Conservation (phyloP, 2,888 invertebrate species). For the Aleiodes testaceus region DNA sequence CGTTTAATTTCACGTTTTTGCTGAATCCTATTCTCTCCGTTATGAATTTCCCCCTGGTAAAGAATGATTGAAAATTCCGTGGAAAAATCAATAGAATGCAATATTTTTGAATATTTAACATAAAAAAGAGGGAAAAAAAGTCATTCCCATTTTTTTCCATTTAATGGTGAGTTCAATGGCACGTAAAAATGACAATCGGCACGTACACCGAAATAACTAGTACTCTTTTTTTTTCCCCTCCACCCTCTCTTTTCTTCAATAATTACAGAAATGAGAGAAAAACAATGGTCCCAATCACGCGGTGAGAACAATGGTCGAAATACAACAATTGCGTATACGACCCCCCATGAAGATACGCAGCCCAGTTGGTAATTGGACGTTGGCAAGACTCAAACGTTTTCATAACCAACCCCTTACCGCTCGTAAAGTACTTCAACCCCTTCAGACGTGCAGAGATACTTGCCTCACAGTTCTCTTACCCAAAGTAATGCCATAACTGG, state of each 20-base stretch:
- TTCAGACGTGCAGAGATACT: slow-evolving; percentile 64
- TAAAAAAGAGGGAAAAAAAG: neutral
- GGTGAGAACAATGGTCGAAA: slow-evolving; percentile 66
- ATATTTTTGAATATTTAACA: neutral
- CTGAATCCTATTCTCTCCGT: slow-evolving; percentile 27
- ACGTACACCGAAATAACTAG: slow-evolving; percentile 37
- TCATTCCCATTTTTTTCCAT: neutral
- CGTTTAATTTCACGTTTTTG: slow-evolving; percentile 33
- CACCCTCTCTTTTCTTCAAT: slow-evolving; percentile 53
- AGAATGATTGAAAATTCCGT: slow-evolving; percentile 57
- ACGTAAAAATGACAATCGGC: slow-evolving; percentile 37
- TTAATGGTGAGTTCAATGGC: slow-evolving; percentile 12
- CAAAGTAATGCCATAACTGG: slow-evolving; percentile 16
- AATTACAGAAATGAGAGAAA: slow-evolving; percentile 62
- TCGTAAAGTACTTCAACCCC: slow-evolving; percentile 69
- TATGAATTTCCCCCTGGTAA: slow-evolving; percentile 15
- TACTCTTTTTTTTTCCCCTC: slow-evolving; percentile 19
- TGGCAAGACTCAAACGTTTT: slow-evolving; percentile 50
- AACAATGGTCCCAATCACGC: slow-evolving; percentile 64
- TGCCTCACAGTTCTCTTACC: slow-evolving; percentile 58
- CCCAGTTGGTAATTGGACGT: slow-evolving; percentile 71
- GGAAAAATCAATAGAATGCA: slow-evolving; percentile 4
- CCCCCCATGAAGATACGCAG: slow-evolving; percentile 71
- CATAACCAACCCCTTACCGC: slow-evolving; percentile 56
- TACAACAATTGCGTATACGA: slow-evolving; percentile 71